These are phyloP conservation scores for Monochamus saltuarius DNA, from an alignment of 1,140 invertebrate genomes.

Conservation along the genomic window DNA sequence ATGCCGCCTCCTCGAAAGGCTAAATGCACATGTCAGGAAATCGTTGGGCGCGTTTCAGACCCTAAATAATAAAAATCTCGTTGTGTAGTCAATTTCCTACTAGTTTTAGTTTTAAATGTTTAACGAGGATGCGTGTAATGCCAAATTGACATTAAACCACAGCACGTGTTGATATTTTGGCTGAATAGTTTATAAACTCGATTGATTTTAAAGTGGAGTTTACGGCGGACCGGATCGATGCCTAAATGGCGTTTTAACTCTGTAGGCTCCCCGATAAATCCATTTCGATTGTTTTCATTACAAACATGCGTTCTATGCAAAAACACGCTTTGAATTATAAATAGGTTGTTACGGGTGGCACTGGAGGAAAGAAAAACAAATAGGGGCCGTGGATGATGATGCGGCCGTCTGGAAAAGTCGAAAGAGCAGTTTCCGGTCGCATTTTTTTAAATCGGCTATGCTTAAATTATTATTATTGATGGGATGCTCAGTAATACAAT, in stretches of 20 bases:
- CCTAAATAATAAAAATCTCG: conserved; percentile 41
- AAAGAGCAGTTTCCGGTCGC: too few species aligned
- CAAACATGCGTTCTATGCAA: conserved; percentile 20
- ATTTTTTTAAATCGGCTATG: too few species aligned
- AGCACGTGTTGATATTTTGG: conserved; percentile 41
- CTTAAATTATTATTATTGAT: too few species aligned
- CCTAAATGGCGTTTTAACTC: not conserved
- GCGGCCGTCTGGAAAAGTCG: too few species aligned
- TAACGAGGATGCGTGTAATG: conserved; percentile 43
- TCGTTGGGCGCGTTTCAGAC: conserved; percentile 20
- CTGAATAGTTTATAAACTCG: conserved; percentile 38
- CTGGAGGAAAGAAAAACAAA: conserved; percentile 17
- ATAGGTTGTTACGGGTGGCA: conserved; percentile 13
- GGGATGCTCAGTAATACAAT: too few species aligned
- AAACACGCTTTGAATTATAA: conserved; percentile 20
- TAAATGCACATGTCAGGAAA: conserved; percentile 36
- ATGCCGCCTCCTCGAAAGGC: conserved; percentile 23
- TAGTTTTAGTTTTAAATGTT: conserved; percentile 42
- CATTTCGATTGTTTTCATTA: conserved; percentile 23
- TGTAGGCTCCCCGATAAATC: conserved; percentile 13
- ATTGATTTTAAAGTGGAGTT: conserved; percentile 39
- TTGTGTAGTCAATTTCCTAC: conserved; percentile 36
- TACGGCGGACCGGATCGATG: conserved; percentile 6
- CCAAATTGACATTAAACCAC: conserved; percentile 42
- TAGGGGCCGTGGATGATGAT: conserved; percentile 1